Percentiles rank a stretch among this genome's conserved stretches.
Conservation (phyloP, 37 sponge, comb jelly and placozoan species). For the Dysidea cf. avara region DNA sequence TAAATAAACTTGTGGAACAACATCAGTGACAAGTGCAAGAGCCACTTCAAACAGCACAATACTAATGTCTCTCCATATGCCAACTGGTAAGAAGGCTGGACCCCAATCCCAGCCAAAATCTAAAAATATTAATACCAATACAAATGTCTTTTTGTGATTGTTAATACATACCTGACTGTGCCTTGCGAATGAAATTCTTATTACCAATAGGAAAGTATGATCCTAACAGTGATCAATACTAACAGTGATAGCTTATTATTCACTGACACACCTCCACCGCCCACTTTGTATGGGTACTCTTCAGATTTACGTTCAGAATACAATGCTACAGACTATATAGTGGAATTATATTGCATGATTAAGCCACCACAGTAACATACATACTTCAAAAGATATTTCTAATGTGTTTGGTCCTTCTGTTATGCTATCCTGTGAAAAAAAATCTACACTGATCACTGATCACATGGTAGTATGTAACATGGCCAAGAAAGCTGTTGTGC, state of each 20-base stretch:
- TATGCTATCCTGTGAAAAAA: conserved; percentile 12
- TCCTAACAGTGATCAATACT: conserved; percentile 7
- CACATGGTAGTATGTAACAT: no score
- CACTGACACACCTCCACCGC: conserved; percentile 1
- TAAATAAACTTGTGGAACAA: conserved; percentile 39
- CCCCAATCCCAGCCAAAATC: conserved; percentile 99
- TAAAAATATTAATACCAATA: conserved; percentile 2
- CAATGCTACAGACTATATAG: conserved; percentile 58
- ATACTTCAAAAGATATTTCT: conserved; percentile 50
- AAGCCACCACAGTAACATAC: background rate
- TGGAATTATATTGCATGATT: background rate
- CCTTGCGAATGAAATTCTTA: conserved; percentile 83
- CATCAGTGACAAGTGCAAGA: conserved; percentile 28
- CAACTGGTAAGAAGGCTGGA: conserved; percentile 88
- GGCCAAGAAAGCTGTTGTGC: background rate
- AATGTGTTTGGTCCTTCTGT: conserved; percentile 39
- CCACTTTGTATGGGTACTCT: conserved; percentile 60
- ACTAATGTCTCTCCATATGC: conserved; percentile 81
- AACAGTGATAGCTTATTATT: background rate
- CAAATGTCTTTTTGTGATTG: no score
- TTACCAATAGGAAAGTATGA: conserved; percentile 41
- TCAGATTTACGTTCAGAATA: conserved; percentile 41
- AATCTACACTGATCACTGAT: background rate
- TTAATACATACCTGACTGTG: conserved; percentile 63
- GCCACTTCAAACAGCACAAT: conserved; percentile 18